Base-by-base conservation (phyloP, 1,140 invertebrate genomes). In the Halictus rubicundus region DNA sequence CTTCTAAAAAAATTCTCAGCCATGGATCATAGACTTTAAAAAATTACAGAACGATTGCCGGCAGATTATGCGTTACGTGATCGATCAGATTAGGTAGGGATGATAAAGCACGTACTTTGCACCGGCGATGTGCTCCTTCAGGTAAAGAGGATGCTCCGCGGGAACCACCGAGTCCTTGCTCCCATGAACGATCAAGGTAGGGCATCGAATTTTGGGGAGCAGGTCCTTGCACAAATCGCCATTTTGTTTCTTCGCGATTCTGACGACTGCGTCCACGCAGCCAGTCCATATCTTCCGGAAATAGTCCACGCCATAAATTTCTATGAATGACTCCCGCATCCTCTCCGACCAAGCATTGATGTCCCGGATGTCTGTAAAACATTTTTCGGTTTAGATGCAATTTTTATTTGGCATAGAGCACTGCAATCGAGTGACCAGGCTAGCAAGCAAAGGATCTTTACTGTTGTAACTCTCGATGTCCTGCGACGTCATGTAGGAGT, bases 101-200 rank as follows among this genome's bases (percentile, higher is more conserved):
- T n/a, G n/a, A n/a, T n/a, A n/a, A n/a, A 89, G 92, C 93, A 96
- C 96, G 95, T 94, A 81, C 94, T 92, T 80, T 91, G 91, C 70
- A 2, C 68, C 59, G 19, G 10, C 1, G 19, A 97, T 96, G 85
- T 96, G 92, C 32, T 95, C 92, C 57, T 94, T 92, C n/a, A 98
- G 90, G 91, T 96, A 96, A 9, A 94, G 92, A 0, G 96, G 94
- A 93, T 98, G 97, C 75, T 96, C 94, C 27, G 91, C 86, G 1
- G 95, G 94, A n/a, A 98, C 95, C 90, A 97, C 92, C 0, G 95
- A 93, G 93, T 98, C 97, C 89, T 97, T 97, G 63, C 95, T 93
- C 1, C 97, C 97, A 89, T 98, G 96, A 42, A 98, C 84, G 80
- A 98, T 96, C 12, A 97, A 94, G 19, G 96, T 97, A 1, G 96